Evolutionary conservation across 2,113 vertebrate species (phyloP), one percentile per base, ranked within the genome.

Genomic region (Malurus melanocephalus): DNA sequence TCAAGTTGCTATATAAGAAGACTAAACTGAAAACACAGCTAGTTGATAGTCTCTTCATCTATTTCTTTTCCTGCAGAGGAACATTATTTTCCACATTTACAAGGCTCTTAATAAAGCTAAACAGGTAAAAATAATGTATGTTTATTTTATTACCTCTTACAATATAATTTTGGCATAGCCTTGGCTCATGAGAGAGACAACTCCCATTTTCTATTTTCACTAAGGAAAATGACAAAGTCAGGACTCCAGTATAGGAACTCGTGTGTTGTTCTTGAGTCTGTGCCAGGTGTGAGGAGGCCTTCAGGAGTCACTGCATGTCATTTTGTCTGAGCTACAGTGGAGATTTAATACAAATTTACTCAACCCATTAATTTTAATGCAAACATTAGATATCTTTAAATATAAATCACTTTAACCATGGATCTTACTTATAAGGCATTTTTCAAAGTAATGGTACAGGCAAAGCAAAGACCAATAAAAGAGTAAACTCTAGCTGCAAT

Each of bases 201-300:
- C 92, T 95, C 84, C 92, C 23, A 4, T 79, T 81, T 93, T 95
- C 94, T 93, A 62, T 95, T 95, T 93, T 92, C 33, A 45, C 84
- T 59, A 66, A 87, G 78, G 89, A 94, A 95, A 95, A 95, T 65
- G 59, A 95, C 91, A 87, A 94, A 94, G 71, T 94, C 89, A 90
- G 71, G 62, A 92, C 84, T 90, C 43, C 46, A 87, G 84, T 40
- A 77, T 90, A 94, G 84, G 78, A 95, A 94, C 91, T 95, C 62
- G 51, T 82, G 62, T 94, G 87, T 87, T 95, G 55, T 87, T 94
- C 78, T 90, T 95, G 94, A 94, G 55, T 16, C 62, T 12, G 14
- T 87, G 91, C 94, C 94, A 95, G 51, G 51, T 64, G 51, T 82
- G 90, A 88, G 45, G 59, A 92, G 67, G 59, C 89, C 80, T 90